Evolutionary conservation across 2,113 vertebrate genomes (phyloP), one percentile per base, ranked within the genome.

Genomic region (Lates calcarifer): DNA sequence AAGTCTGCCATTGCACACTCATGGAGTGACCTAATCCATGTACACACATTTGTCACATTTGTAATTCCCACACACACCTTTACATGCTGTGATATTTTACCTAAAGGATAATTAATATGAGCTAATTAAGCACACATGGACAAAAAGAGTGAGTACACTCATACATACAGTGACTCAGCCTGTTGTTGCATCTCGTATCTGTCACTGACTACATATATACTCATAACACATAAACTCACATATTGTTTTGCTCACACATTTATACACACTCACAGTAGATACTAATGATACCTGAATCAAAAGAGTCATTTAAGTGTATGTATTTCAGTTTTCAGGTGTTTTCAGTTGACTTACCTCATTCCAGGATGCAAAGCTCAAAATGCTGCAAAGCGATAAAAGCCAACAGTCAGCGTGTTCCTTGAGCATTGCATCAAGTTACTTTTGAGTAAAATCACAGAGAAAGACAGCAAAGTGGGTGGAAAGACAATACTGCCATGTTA

Each of bases 101-200:
- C 37, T 47, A 69, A 22, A 71, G 55, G n/a, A 72, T 11, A 56
- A 77, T 71, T 74, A 56, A 41, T 51, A 39, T 39, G 68, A 85
- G 18, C 43, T 78, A 29, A 78, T 83, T 63, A 79, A 74, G 79
- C 20, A 22, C 39, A 55, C 53, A 74, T 28, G 18, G 64, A 28
- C 53, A 71, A 33, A 78, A 24, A 67, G 20, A 64, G 28, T 35
- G 47, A 69, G 81, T 28, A 49, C 65, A 80, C 65, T 77, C 70
- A 56, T 43, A 33, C 63, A 61, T 37, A 28, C 45, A 49, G 53
- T 76, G 83, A 90, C 43, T 88, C 85, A 89, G 49, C 37, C 63
- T 33, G 55, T 61, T 74, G 41, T 73, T 39, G 68, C 63, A 57
- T 56, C 66, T 57, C 14, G 57, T 51, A 24, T 24, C 31, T 11